Percentiles rank a stretch among this genome's conserved stretches.
Evolutionary conservation across 2,888 invertebrate species (phyloP).

Genomic region (Epistrophe eligans): DNA sequence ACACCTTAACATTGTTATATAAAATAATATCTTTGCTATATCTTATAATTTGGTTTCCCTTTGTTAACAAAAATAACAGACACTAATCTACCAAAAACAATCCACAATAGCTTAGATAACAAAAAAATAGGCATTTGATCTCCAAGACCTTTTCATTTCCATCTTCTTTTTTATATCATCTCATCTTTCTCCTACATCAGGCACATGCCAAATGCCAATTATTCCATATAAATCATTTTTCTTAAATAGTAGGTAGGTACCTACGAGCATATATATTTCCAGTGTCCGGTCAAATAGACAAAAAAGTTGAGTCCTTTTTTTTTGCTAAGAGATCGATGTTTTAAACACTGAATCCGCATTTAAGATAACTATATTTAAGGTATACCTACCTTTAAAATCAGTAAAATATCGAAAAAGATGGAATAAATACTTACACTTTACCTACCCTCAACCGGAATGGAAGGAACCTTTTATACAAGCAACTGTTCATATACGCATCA

Average conservation of each 20-base stretch:
- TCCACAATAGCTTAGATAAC: constrained; percentile 77
- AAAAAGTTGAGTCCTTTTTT: constrained; percentile 27
- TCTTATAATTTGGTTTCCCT: constrained; percentile 10
- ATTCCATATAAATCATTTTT: constrained; percentile 73
- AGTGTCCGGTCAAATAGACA: constrained; percentile 66
- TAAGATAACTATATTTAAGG: constrained; percentile 3
- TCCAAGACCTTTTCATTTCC: constrained; percentile 47
- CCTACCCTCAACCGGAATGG: constrained; percentile 5
- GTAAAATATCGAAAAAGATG: constrained; percentile 1
- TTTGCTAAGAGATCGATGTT: constrained; percentile 9
- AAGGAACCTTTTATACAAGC: constrained; percentile 30
- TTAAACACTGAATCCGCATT: neutral
- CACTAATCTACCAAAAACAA: constrained; percentile 77
- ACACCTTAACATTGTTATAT: neutral
- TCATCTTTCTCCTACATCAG: constrained; percentile 77
- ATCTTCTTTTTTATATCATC: constrained; percentile 8
- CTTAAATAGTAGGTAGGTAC: constrained; percentile 9
- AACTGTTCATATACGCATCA: constrained; percentile 63
- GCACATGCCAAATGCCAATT: constrained; percentile 78
- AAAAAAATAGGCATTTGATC: constrained; percentile 42
- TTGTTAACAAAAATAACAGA: constrained; percentile 15
- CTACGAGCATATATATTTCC: constrained; percentile 8
- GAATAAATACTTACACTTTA: constrained; percentile 3
- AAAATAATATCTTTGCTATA: neutral
- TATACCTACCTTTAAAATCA: neutral